Evolutionary conservation across 2,888 invertebrate genomes (phyloP).

Genomic region (Fragum sueziense): DNA sequence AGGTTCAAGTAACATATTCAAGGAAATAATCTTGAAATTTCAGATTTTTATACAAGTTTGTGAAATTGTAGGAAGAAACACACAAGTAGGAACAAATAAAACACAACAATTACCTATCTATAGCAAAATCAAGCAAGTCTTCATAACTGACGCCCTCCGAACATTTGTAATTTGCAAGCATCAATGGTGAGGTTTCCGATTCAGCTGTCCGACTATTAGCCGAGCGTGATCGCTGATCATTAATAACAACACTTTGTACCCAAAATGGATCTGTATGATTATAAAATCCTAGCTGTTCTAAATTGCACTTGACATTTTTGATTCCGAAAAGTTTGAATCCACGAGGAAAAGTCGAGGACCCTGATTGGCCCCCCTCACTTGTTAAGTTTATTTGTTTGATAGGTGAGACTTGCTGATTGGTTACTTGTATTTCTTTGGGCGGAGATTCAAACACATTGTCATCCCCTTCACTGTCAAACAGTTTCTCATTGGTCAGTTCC

Average conservation of each 20-base stretch:
- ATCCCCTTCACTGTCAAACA: conserved; percentile 50
- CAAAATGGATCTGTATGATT: conserved; percentile 78
- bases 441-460: conserved; percentile 69
- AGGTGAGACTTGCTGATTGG: conserved; percentile 19
- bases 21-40: conserved; percentile 3
- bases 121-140: conserved; percentile 93
- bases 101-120: conserved; percentile 84
- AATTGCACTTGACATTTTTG: conserved; percentile 71
- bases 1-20: too few relatives aligned
- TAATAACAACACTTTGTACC: conserved; percentile 71
- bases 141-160: conserved; percentile 93
- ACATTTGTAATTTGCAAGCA: conserved; percentile 82
- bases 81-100: conserved; percentile 53
- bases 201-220: conserved; percentile 81
- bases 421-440: conserved; percentile 16
- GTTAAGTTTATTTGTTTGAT: conserved; percentile 53
- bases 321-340: conserved; percentile 68
- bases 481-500: conserved; percentile 40
- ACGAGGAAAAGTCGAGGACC: conserved; percentile 68
- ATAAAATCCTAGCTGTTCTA: conserved; percentile 76
- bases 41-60: neutral
- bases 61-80: conserved; percentile 26
- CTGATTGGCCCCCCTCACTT: conserved; percentile 58
- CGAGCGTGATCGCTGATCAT: conserved; percentile 61
- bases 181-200: conserved; percentile 80